Percentiles rank a stretch among this genome's conserved stretches.
Evolutionary conservation across 2,113 vertebrate genomes (phyloP).

Genomic region (Gymnogyps californianus): DNA sequence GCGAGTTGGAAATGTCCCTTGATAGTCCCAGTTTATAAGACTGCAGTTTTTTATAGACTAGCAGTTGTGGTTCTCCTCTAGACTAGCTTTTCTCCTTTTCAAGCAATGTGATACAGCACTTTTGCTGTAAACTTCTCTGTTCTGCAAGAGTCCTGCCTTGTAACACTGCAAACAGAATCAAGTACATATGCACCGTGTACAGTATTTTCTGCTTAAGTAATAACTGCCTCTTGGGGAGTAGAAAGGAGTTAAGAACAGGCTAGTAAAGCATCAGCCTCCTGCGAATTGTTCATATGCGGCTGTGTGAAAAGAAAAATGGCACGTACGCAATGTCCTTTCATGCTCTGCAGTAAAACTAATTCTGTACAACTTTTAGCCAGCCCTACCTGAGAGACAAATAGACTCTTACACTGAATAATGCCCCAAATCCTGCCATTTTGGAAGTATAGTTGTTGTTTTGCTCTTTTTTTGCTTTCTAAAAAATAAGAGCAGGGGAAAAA

Average conservation of each 20-base stretch:
- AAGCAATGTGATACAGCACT: background rate
- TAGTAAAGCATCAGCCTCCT: background rate
- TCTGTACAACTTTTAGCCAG: background rate
- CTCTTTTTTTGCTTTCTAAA: background rate
- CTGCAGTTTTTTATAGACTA: background rate
- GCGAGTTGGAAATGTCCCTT: background rate
- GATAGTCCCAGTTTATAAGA: background rate
- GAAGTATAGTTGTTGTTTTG: background rate
- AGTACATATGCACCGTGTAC: rapidly evolving
- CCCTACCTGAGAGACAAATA: background rate
- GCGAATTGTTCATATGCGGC: background rate
- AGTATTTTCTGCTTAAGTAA: background rate
- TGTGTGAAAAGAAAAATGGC: background rate
- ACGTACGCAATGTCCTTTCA: background rate
- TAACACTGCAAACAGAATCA: background rate
- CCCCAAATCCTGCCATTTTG: background rate
- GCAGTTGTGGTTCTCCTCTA: background rate
- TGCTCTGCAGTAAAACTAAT: background rate
- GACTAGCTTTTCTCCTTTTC: background rate
- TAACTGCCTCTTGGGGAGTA: background rate
- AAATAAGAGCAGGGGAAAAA: background rate
- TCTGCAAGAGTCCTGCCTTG: background rate
- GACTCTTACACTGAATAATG: background rate
- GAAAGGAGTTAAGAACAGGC: background rate
- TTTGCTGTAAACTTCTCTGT: background rate